These are phyloP conservation scores for Apoderus coryli DNA, from an alignment of 2,888 invertebrate species.

Conservation along the genomic window DNA sequence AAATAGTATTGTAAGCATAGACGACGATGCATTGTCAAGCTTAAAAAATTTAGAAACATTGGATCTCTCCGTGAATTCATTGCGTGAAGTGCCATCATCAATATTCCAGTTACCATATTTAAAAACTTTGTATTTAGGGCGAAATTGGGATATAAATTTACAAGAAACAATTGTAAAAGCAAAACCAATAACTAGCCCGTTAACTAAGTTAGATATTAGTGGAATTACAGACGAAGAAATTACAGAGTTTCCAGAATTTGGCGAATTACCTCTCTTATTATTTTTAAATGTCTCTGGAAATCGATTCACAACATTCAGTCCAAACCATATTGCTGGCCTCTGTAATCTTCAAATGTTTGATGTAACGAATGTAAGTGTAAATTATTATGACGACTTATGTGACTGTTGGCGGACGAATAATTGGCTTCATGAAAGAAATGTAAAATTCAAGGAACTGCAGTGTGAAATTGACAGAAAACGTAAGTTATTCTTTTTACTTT, in stretches of 20 bases:
- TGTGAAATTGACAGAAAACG: slow-evolving; percentile 21
- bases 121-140: slow-evolving; percentile 26
- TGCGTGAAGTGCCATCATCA: slow-evolving; percentile 23
- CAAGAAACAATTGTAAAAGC: slow-evolving; percentile 23
- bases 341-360: slow-evolving; percentile 26
- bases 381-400: slow-evolving; percentile 24
- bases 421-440: slow-evolving; percentile 24
- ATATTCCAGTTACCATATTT: slow-evolving; percentile 28
- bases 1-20: slow-evolving; percentile 25
- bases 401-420: slow-evolving; percentile 27
- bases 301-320: slow-evolving; percentile 19
- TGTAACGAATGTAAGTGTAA: slow-evolving; percentile 23
- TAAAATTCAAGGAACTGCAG: slow-evolving; percentile 22
- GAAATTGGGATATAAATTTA: slow-evolving; percentile 28
- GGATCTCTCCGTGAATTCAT: slow-evolving; percentile 26
- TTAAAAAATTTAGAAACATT: slow-evolving; percentile 22
- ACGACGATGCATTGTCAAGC: slow-evolving; percentile 25
- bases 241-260: slow-evolving; percentile 24
- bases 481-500: slow-evolving; percentile 12
- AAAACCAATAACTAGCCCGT: slow-evolving; percentile 26
- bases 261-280: slow-evolving; percentile 23
- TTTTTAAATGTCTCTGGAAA: slow-evolving; percentile 27
- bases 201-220: slow-evolving; percentile 26
- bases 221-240: slow-evolving; percentile 21
- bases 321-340: slow-evolving; percentile 26